These are phyloP conservation scores for Noctua janthina DNA, from an alignment of 2,888 invertebrate species.

Conservation along the genomic window DNA sequence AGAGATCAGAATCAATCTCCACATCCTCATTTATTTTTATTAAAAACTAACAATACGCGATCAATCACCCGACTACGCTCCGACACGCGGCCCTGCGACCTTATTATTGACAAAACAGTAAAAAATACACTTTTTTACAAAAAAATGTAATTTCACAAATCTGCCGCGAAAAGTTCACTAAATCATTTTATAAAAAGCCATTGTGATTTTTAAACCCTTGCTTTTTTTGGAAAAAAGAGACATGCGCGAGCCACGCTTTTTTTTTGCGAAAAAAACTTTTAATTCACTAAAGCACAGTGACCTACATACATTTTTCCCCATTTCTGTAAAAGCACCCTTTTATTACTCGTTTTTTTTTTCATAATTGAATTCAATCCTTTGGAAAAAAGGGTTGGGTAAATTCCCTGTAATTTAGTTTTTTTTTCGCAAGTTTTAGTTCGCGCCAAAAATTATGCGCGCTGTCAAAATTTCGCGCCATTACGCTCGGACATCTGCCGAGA, in stretches of 20 bases:
- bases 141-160: slow-evolving; percentile 83
- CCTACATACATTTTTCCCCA: slow-evolving; percentile 86
- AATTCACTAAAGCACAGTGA: slow-evolving; percentile 85
- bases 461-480: slow-evolving; percentile 90
- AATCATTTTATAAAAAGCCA: slow-evolving; percentile 87
- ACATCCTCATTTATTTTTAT: slow-evolving; percentile 62
- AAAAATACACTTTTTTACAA: slow-evolving; percentile 74
- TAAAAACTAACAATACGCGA: slow-evolving; percentile 76
- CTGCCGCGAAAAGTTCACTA: slow-evolving; percentile 79
- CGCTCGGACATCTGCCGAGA: slow-evolving; percentile 86
- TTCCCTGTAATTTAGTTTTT: slow-evolving; percentile 84
- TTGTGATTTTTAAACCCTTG: slow-evolving; percentile 89
- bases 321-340: slow-evolving; percentile 86
- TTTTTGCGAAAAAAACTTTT: slow-evolving; percentile 77
- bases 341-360: slow-evolving; percentile 80
- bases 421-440: slow-evolving; percentile 84
- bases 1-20: slow-evolving; percentile 50
- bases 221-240: slow-evolving; percentile 81
- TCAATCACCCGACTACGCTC: slow-evolving; percentile 79
- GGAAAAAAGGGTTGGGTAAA: slow-evolving; percentile 89
- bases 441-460: slow-evolving; percentile 87
- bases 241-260: slow-evolving; percentile 84
- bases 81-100: slow-evolving; percentile 76
- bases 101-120: slow-evolving; percentile 74
- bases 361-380: slow-evolving; percentile 90